Base-by-base conservation (phyloP, 2,888 invertebrate species). In the Orchesella flavescens region DNA sequence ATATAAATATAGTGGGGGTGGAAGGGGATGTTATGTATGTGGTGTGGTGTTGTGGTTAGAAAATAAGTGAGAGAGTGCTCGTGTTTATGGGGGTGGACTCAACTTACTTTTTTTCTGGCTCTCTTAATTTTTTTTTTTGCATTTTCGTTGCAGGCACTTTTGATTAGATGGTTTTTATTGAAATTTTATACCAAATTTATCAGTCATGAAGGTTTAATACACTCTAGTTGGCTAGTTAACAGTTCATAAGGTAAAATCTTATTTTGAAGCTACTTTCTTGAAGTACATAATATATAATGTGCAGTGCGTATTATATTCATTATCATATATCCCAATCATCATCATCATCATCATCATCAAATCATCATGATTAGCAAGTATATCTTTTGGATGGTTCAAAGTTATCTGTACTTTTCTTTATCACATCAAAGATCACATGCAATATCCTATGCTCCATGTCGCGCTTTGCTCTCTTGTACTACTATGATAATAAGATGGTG, bases 1-100 rank as follows among this genome's bases (percentile, higher is more conserved):
- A 49, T 49, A 49, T n/a, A 49, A 15, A n/a, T n/a, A 49, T 63
- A 63, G 63, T n/a, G 63, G 63, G 63, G 63, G 63, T 63, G 63
- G 63, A 17, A 19, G 59, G 3, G 59, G 19, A 59, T n/a, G 53
- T 34, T 34, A 34, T 34, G 34, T 34, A 34, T 34, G 34, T 34
- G n/a, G n/a, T n/a, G n/a, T n/a, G n/a, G n/a, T n/a, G n/a, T n/a
- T n/a, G n/a, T n/a, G 34, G 34, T 34, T 34, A 7, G 7, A 34
- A 34, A 34, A 7, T 34, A 7, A 34, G 34, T 34, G 34, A 34
- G 34, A 34, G 34, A 34, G 34, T 34, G 34, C 34, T 49, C n/a
- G 49, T n/a, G 49, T 49, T 49, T 15, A n/a, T 12, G 49, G 49
- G 49, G 49, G 49, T 49, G 49, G 49, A 49, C 3, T 12, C 34